Evolutionary conservation across 2,888 invertebrate genomes (phyloP), one percentile per base, ranked within the genome.

Genomic region (Bruchidius siliquastri): DNA sequence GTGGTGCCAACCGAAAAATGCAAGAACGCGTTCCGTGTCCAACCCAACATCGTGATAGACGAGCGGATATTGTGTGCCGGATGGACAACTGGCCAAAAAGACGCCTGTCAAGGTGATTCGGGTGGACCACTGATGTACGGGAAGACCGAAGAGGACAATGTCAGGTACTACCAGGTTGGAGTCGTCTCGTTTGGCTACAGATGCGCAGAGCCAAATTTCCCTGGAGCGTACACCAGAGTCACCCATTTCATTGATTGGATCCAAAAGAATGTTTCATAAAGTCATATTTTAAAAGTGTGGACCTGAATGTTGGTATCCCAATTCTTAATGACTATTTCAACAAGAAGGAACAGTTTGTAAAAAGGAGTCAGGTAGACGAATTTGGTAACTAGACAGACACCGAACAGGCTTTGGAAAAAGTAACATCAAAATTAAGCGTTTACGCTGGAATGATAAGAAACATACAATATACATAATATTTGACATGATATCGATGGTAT

Each of bases 91-190:
- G 93, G 93, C 0, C 91, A 91, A 22, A 91, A 90, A 83, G 94
- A 94, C 82, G 90, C 94, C 68, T 94, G 94, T 80, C 91, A 92
- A 87, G 94, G 95, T 0, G 95, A 95, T 86, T 94, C 94, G 71
- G 95, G 95, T 0, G 95, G 95, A 2, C 95, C 95, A 0, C 86
- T 95, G 20, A 93, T 94, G 92, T 89, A 78, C 68, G 82, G 80
- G 2, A 67, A 68, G 20, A 67, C 68, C 2, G 73, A 76, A 68
- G 71, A 71, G 0, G 68, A 80, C 79, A 30, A 89, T 84, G 13
- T 79, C 26, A 75, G 73, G n/a, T 84, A 81, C 87, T 91, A 91
- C 82, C 89, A 92, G 80, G 91, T 92, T 71, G 93, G 92, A 0
- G 87, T 92, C 0, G 92, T 92, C 0, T 91, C 92, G 0, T 93